These are phyloP conservation scores for Schlechtendalia chinensis DNA, from an alignment of 1,140 invertebrate species.

Conservation along the genomic window DNA sequence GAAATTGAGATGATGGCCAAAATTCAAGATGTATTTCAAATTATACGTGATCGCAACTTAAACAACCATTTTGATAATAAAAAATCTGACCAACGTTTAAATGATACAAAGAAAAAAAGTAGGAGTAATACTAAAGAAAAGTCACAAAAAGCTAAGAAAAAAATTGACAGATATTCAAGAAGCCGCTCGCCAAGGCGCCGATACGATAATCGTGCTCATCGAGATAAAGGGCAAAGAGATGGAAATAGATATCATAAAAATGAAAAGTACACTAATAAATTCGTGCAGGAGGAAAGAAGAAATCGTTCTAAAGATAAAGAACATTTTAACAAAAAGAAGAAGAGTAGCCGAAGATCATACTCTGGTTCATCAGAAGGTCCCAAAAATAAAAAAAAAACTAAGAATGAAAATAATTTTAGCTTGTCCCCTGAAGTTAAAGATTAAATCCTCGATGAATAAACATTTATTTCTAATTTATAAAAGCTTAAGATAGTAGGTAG, in stretches of 20 bases:
- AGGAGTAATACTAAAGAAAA: slow-evolving; percentile 11
- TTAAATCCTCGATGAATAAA: neutral
- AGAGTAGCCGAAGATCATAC: slow-evolving; percentile 3
- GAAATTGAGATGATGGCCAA: slow-evolving; percentile 42
- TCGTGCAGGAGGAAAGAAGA: neutral
- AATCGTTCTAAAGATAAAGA: slow-evolving; percentile 36
- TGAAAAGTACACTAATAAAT: neutral
- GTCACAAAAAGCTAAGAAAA: slow-evolving; percentile 3
- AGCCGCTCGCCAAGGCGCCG: neutral
- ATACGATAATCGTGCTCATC: neutral
- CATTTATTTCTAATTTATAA: neutral
- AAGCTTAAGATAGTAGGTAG: neutral
- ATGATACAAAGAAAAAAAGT: slow-evolving; percentile 24
- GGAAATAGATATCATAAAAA: neutral
- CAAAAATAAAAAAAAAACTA: slow-evolving; percentile 32
- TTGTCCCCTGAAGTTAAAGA: slow-evolving; percentile 42
- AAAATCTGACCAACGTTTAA: neutral
- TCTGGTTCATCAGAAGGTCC: slow-evolving; percentile 15
- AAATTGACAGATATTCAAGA: slow-evolving; percentile 12
- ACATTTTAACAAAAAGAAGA: slow-evolving; percentile 31
- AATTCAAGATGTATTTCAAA: slow-evolving; percentile 45
- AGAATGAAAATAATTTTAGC: slow-evolving; percentile 27
- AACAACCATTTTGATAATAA: neutral
- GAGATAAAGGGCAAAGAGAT: slow-evolving; percentile 10
- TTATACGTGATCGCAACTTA: slow-evolving; percentile 8